A percentile compares a stretch with the other conserved stretches of the same genome.
Conservation (phyloP, 1,140 invertebrate species). For the Diploscapter pachys region DNA sequence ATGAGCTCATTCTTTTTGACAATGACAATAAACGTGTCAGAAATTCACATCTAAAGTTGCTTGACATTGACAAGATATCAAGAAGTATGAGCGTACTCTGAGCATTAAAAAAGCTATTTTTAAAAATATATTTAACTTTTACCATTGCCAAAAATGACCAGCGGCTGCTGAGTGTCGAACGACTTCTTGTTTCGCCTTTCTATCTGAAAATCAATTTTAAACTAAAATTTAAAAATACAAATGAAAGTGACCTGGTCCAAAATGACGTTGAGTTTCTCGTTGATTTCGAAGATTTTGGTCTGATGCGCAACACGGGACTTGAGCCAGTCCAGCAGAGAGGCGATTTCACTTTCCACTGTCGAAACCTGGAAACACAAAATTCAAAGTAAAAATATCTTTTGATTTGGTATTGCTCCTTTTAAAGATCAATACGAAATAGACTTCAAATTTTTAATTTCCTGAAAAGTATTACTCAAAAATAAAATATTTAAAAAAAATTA, state of each 20-base stretch:
- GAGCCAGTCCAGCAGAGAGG: constrained; percentile 20
- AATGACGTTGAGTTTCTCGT: constrained; percentile 22
- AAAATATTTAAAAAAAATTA: constrained; percentile 21
- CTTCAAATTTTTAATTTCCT: background rate
- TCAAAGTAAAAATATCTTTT: background rate
- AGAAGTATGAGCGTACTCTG: too few species aligned
- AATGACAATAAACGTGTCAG: too few species aligned
- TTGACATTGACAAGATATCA: too few species aligned
- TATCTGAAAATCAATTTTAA: constrained; percentile 4
- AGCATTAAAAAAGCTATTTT: background rate
- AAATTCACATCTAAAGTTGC: too few species aligned
- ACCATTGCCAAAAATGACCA: constrained; percentile 14
- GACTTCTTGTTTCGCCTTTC: constrained; percentile 11
- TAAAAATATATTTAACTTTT: background rate
- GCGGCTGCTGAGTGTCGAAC: background rate
- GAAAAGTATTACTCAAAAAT: constrained; percentile 1
- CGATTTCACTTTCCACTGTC: constrained; percentile 30
- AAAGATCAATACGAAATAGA: background rate
- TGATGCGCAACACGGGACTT: constrained; percentile 12
- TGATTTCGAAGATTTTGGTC: constrained; percentile 11
- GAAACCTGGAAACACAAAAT: background rate
- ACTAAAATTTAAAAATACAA: background rate
- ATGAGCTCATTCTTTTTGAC: too few species aligned
- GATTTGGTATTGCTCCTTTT: too few species aligned
- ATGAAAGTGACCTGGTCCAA: constrained; percentile 10